These are phyloP conservation scores for Chrysocyon brachyurus DNA, from an alignment of 2,797 vertebrate genomes.

Conservation along the genomic window DNA sequence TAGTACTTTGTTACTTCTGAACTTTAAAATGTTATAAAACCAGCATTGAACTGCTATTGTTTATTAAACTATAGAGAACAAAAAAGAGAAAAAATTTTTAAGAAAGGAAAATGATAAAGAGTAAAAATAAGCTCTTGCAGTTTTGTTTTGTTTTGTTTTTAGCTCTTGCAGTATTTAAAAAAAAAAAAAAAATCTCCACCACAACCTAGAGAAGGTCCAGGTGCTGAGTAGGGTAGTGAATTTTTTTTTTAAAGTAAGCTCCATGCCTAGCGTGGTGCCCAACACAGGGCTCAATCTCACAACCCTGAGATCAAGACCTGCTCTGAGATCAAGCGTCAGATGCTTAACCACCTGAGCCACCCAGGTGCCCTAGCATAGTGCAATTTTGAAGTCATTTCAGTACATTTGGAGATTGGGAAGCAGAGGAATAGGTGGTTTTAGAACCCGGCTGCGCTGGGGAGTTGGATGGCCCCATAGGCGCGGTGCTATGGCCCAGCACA, in stretches of 20 bases:
- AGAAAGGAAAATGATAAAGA: neutral
- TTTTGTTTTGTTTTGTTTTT: neutral
- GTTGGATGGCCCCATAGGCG: neutral
- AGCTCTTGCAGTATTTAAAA: neutral
- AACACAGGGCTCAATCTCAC: neutral
- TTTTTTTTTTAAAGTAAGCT: neutral
- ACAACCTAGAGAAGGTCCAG: neutral
- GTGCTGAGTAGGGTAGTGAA: neutral
- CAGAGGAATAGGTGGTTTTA: neutral
- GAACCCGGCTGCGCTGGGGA: neutral
- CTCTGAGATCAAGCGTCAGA: neutral
- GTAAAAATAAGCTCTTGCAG: neutral
- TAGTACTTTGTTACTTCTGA: neutral
- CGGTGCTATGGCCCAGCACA: neutral
- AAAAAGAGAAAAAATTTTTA: neutral
- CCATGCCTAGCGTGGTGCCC: neutral
- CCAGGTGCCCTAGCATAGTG: too few species aligned
- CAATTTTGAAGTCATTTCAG: neutral
- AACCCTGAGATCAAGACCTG: neutral
- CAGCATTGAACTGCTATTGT: neutral
- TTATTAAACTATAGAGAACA: slow-evolving; percentile 24
- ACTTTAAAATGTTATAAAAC: slow-evolving; percentile 28
- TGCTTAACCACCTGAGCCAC: neutral
- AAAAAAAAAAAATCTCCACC: neutral
- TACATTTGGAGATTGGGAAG: neutral